phyloP scores from a whole-genome alignment of 2,113 vertebrate genomes.

The Dipodomys stephensi region DNA sequence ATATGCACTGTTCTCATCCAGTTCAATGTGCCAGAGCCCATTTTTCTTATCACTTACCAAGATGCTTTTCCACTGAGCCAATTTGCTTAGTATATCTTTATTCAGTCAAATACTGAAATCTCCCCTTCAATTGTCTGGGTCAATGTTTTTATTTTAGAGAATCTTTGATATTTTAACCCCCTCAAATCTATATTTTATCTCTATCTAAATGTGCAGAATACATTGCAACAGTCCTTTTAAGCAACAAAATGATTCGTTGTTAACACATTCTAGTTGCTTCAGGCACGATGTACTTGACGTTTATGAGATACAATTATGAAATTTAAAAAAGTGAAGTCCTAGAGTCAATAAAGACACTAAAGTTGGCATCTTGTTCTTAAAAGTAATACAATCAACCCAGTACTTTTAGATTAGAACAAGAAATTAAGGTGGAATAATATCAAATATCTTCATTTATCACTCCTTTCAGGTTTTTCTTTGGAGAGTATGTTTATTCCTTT shows the following conservation, averaged over 20 bases:
- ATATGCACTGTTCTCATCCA: conserved; percentile 44
- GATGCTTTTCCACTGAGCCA: conserved; percentile 25
- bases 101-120: conserved; percentile 30
- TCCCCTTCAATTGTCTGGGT: not conserved
- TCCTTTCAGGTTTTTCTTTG: not conserved
- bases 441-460: not conserved
- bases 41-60: conserved; percentile 55
- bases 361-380: not conserved
- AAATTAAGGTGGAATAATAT: not conserved
- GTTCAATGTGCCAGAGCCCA: conserved; percentile 48
- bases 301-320: conserved; percentile 7
- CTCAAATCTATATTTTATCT: conserved; percentile 17
- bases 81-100: conserved; percentile 56
- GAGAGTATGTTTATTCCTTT: not conserved
- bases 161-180: not conserved
- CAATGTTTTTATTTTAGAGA: not conserved
- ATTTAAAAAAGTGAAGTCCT: not conserved
- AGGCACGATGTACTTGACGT: not conserved
- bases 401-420: not conserved
- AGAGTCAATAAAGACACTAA: not conserved
- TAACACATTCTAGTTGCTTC: not conserved
- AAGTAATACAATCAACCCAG: conserved; percentile 22
- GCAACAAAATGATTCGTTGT: not conserved
- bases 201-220: not conserved
- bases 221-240: not conserved